Evolutionary conservation across 2,113 vertebrate species (phyloP).

Genomic region (Aspiorhynchus laticeps): DNA sequence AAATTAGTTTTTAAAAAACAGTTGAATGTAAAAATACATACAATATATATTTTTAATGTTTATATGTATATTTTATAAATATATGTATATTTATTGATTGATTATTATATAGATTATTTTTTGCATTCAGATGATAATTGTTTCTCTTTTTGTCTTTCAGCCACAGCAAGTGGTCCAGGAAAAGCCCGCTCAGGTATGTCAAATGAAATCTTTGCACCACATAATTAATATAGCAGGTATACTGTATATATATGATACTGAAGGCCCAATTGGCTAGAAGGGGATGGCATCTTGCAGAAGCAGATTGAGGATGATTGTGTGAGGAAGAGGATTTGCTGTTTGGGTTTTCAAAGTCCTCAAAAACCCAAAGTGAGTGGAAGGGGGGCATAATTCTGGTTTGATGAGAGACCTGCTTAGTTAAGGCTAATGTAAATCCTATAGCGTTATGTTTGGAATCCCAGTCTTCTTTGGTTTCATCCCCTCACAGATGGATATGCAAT

Average conservation of each 20-base stretch:
- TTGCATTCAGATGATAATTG: slow-evolving; percentile 7
- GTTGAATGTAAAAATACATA: no score
- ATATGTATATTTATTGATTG: no score
- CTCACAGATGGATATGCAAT: slow-evolving; percentile 78
- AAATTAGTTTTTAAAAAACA: no score
- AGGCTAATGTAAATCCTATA: slow-evolving; percentile 83
- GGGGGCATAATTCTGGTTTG: slow-evolving; percentile 79
- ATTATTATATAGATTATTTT: no score
- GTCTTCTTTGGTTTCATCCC: slow-evolving; percentile 78
- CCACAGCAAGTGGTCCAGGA: slow-evolving; percentile 93
- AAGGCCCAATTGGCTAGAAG: no score
- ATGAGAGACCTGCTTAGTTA: slow-evolving; percentile 76
- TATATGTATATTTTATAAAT: no score
- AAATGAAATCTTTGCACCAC: neutral
- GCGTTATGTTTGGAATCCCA: slow-evolving; percentile 76
- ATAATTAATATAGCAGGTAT: neutral
- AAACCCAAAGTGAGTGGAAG: slow-evolving; percentile 75
- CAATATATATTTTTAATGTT: no score
- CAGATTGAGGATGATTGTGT: slow-evolving; percentile 1
- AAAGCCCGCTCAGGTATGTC: slow-evolving; percentile 90
- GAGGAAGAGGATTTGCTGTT: slow-evolving; percentile 50
- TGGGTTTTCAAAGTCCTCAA: slow-evolving; percentile 71
- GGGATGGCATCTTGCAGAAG: neutral
- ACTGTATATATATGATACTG: neutral
- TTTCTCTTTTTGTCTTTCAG: slow-evolving; percentile 69